These are phyloP conservation scores for Eleutherodactylus coqui DNA, from an alignment of 2,797 vertebrate genomes.

Conservation along the genomic window DNA sequence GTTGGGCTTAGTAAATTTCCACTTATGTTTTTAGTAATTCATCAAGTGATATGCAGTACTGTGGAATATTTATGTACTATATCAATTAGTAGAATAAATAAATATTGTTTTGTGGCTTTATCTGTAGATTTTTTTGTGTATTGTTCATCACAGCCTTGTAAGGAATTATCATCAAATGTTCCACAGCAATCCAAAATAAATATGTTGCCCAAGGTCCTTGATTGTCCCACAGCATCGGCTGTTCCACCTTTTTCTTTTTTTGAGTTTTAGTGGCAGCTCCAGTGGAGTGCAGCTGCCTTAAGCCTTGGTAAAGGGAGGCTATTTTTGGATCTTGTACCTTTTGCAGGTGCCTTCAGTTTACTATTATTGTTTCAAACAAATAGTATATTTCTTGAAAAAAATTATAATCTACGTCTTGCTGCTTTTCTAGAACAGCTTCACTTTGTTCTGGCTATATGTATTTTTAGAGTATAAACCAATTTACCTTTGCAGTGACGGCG, in stretches of 20 bases:
- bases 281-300: not conserved
- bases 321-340: not conserved
- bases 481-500: not conserved
- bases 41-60: too few species aligned
- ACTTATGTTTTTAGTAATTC: too few species aligned
- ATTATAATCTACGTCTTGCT: too few species aligned
- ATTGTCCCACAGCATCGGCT: not conserved
- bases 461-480: not conserved
- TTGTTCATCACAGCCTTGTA: not conserved
- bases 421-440: not conserved
- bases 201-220: not conserved
- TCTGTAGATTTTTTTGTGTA: not conserved
- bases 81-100: too few species aligned
- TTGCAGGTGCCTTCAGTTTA: not conserved
- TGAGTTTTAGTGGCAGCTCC: not conserved
- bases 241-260: not conserved
- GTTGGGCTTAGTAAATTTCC: too few species aligned
- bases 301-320: not conserved
- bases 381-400: too few species aligned
- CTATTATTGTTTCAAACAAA: not conserved
- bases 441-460: not conserved
- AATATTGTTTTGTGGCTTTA: not conserved
- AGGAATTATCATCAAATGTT: not conserved
- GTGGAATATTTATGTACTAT: too few species aligned
- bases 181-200: not conserved